These are phyloP conservation scores for Delia radicum DNA, from an alignment of 1,140 invertebrate genomes.

Conservation along the genomic window DNA sequence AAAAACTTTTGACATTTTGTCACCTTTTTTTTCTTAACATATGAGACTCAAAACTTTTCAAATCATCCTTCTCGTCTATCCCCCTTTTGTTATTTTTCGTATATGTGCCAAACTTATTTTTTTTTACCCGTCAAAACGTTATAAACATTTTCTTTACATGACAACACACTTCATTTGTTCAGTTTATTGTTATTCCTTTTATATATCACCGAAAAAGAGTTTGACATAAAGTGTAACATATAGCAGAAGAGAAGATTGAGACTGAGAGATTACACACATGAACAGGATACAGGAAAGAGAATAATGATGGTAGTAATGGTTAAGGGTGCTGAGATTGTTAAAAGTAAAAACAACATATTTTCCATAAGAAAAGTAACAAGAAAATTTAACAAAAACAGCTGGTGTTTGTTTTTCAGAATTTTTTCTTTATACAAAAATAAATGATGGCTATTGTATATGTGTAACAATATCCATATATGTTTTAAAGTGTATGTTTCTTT, in stretches of 20 bases:
- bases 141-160: slow-evolving; percentile 8
- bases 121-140: background rate
- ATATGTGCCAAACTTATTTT: background rate
- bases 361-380: background rate
- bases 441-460: too few species aligned
- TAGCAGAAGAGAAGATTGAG: background rate
- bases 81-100: background rate
- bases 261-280: too few species aligned
- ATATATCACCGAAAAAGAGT: background rate
- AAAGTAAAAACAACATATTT: background rate
- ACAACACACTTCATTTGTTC: slow-evolving; percentile 18
- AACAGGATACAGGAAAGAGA: background rate
- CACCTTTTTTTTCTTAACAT: background rate
- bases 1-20: slow-evolving; percentile 5
- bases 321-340: slow-evolving; percentile 7
- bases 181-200: background rate
- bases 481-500: too few species aligned
- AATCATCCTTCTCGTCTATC: background rate
- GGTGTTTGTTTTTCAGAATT: background rate
- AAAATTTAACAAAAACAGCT: background rate
- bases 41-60: background rate
- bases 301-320: background rate
- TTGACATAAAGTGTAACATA: background rate
- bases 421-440: too few species aligned
- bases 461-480: too few species aligned